These are phyloP conservation scores for Melinaea menophilus DNA, from an alignment of 2,888 invertebrate genomes.

Conservation along the genomic window DNA sequence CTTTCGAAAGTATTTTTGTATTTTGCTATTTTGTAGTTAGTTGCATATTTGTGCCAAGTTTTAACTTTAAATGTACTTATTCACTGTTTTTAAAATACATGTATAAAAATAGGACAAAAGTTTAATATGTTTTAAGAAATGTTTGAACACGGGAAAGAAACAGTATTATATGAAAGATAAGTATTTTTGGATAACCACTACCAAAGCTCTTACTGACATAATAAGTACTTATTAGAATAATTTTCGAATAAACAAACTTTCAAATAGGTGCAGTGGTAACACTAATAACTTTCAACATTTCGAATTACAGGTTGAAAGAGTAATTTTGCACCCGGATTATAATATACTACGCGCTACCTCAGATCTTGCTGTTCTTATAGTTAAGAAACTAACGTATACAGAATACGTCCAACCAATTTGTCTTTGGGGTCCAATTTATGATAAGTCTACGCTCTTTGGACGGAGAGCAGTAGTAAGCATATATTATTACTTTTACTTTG, in stretches of 20 bases:
- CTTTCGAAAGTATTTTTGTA: no score
- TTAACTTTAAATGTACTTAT: no score
- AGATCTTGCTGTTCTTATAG: slow-evolving; percentile 64
- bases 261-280: background rate
- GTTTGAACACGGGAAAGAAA: no score
- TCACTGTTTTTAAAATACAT: no score
- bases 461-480: slow-evolving; percentile 56
- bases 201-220: no score
- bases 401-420: slow-evolving; percentile 68
- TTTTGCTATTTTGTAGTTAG: no score
- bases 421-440: slow-evolving; percentile 65
- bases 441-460: slow-evolving; percentile 54
- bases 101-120: no score
- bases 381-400: slow-evolving; percentile 50
- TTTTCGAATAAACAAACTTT: background rate
- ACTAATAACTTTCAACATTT: slow-evolving; percentile 3
- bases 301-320: slow-evolving; percentile 50
- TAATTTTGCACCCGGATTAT: slow-evolving; percentile 62
- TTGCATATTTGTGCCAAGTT: no score
- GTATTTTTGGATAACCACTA: no score
- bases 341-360: slow-evolving; percentile 47
- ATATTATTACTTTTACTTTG: background rate
- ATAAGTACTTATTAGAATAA: no score
- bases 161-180: no score
- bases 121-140: no score